These are phyloP conservation scores for Macrosoma leucophasiata DNA, from an alignment of 2,888 invertebrate species.

Conservation along the genomic window DNA sequence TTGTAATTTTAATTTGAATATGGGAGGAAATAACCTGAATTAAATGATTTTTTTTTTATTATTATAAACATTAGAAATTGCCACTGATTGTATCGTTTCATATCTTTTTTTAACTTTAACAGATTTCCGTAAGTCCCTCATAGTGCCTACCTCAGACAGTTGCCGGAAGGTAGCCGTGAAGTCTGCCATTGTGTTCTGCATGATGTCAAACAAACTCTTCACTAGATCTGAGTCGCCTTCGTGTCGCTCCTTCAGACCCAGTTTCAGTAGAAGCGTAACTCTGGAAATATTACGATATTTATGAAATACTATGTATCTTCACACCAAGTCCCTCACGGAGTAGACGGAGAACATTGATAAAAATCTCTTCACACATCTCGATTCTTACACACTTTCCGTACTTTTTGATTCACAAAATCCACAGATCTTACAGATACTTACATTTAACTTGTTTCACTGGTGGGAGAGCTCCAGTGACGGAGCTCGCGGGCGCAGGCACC, in stretches of 20 bases:
- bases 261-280: conserved; percentile 28
- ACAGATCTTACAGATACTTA: no score
- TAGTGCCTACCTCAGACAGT: conserved; percentile 45
- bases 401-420: no score
- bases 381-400: no score
- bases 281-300: conserved; percentile 9
- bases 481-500: no score
- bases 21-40: neutral
- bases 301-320: no score
- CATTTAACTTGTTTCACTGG: no score
- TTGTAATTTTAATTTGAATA: neutral
- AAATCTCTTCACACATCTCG: no score
- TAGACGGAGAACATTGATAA: no score
- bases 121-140: neutral
- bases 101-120: conserved; percentile 1
- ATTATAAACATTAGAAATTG: neutral
- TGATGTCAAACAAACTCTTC: conserved; percentile 40
- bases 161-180: conserved; percentile 61
- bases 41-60: no score
- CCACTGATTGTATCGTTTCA: neutral
- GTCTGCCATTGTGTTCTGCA: conserved; percentile 53
- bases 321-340: no score
- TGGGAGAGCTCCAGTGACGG: no score
- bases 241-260: conserved; percentile 39
- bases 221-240: conserved; percentile 48